Evolutionary conservation across 2,888 invertebrate species (phyloP).

Genomic region (Acanthosoma haemorrhoidale): DNA sequence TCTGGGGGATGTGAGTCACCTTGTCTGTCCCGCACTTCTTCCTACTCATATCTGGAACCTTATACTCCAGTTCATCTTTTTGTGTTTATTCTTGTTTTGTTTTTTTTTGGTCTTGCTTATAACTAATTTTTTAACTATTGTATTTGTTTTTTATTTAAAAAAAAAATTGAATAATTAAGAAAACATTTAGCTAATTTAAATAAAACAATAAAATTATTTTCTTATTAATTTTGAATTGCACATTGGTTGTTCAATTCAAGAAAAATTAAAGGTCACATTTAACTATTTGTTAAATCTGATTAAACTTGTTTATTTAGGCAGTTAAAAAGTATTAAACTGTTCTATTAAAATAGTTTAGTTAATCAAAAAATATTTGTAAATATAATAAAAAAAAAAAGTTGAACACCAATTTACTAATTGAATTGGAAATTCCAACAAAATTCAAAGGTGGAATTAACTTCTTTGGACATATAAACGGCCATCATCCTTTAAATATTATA

Average conservation of each 20-base stretch:
- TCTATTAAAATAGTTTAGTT: too few species aligned
- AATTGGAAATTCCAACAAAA: too few species aligned
- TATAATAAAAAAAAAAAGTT: too few species aligned
- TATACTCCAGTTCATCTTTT: not conserved
- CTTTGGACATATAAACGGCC: too few species aligned
- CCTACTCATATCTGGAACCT: constrained; percentile 14
- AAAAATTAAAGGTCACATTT: not conserved
- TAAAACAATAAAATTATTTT: not conserved
- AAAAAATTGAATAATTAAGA: not conserved
- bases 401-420: too few species aligned
- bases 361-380: too few species aligned
- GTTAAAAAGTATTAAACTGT: too few species aligned
- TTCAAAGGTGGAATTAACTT: too few species aligned
- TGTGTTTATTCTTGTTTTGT: not conserved
- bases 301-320: too few species aligned
- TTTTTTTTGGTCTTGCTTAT: too few species aligned
- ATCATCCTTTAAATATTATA: too few species aligned
- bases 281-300: not conserved
- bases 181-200: not conserved
- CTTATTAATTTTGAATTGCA: not conserved
- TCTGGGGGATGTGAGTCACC: not conserved
- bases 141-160: not conserved
- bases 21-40: not conserved
- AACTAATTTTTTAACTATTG: too few species aligned
- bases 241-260: not conserved